Evolutionary conservation across 2,797 vertebrate genomes (phyloP).

Genomic region (Malacoctenus gilli): DNA sequence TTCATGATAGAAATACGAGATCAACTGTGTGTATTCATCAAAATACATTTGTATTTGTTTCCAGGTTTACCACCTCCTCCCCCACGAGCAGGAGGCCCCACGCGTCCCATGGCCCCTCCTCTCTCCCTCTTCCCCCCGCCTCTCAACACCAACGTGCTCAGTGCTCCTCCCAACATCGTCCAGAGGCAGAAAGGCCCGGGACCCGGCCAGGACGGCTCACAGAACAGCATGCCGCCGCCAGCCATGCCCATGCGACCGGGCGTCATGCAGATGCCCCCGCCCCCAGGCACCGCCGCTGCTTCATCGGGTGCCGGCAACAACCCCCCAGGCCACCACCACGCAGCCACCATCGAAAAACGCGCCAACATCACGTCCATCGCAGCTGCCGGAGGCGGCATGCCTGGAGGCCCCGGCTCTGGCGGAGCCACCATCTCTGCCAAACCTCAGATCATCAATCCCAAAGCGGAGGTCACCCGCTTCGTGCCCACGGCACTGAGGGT

Average conservation of each 20-base stretch:
- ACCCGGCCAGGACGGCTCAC: conserved; percentile 76
- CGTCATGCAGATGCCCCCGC: conserved; percentile 82
- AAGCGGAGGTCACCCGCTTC: conserved; percentile 95
- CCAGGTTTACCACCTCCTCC: conserved; percentile 94
- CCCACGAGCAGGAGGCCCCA: conserved; percentile 87
- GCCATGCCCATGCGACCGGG: conserved; percentile 74
- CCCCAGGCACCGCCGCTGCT: conserved; percentile 74
- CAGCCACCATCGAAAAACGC: conserved; percentile 96
- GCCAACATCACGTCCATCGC: conserved; percentile 81
- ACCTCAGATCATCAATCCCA: conserved; percentile 97
- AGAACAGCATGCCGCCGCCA: conserved; percentile 79
- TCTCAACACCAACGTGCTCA: conserved; percentile 92
- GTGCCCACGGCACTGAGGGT: conserved; percentile 94
- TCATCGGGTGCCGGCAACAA: conserved; percentile 45
- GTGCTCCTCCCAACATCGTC: conserved; percentile 93
- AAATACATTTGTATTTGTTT: conserved; percentile 52
- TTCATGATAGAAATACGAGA: not conserved
- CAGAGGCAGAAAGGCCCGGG: conserved; percentile 82
- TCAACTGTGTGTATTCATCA: not conserved
- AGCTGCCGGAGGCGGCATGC: conserved; percentile 49
- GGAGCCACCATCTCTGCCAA: conserved; percentile 97
- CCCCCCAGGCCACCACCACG: conserved; percentile 70
- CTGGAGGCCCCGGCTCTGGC: conserved; percentile 63
- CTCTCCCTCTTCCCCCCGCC: conserved; percentile 91
- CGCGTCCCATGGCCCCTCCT: conserved; percentile 85